Evolutionary conservation across 2,113 vertebrate genomes (phyloP), one percentile per base, ranked within the genome.

Genomic region (Malurus cyaneus): DNA sequence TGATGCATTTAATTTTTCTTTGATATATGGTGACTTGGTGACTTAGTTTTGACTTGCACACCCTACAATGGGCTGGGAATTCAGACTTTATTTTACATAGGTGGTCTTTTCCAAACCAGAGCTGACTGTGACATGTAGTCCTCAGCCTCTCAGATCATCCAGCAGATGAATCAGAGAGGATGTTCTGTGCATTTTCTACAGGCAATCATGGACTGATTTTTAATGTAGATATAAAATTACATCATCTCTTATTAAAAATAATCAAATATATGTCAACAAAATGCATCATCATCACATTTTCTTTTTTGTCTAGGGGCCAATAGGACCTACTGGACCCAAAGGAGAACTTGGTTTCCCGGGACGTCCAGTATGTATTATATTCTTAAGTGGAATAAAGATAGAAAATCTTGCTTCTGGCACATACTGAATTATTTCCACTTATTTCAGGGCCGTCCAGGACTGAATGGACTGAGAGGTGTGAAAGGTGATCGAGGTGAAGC

Each of bases 271-370:
- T 14, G 8, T 59, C 29, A 79, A 56, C 36, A 19, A 34, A 67
- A 47, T 18, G 32, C 49, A 46, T 44, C 7, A 34, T 74, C 93
- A 91, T 72, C 49, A 49, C 9, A 6, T 57, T 96, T 89, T 93
- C 12, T 92, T 91, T 97, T 97, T 36, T 84, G 29, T 88, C 44
- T 94, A 99, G 99, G 99, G 99, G 16, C 98, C 98, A n/a, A 72
- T 94, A n/a, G 99, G 99, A 98, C 98, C 98, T 50, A 24, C 52
- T 14, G 99, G 99, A 97, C 97, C 97, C 20, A 99, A 99, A 97
- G 99, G 99, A 96, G 99, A 99, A 73, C 98, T 99, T 71, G 99
- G 99, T 64, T 97, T 99, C 57, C 99, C 99, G 4, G 99, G 99
- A 92, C 97, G 99, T 76, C 98, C 98, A 52, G 99, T 99, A 98